phyloP scores from a whole-genome alignment of 2,797 vertebrate genomes.

The Acanthiza pusilla region DNA sequence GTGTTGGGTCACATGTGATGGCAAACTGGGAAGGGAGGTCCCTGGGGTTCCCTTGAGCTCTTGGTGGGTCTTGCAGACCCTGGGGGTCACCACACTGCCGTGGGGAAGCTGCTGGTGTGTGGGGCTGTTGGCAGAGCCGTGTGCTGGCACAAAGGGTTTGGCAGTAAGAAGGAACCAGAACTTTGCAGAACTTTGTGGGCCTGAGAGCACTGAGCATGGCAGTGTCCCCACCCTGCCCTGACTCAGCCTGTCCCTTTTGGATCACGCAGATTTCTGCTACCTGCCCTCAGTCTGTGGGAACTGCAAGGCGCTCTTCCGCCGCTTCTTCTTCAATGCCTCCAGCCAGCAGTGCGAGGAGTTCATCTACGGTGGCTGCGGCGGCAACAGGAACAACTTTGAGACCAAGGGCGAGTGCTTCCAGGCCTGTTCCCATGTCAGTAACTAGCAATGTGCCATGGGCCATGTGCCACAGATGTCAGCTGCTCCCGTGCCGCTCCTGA shows the following conservation, averaged over 20 bases:
- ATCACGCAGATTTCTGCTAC: neutral
- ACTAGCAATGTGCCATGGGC: neutral
- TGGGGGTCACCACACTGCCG: accelerated
- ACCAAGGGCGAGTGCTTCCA: neutral
- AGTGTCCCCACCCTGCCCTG: accelerated
- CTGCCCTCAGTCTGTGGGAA: slow-evolving; percentile 9
- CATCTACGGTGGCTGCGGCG: slow-evolving; percentile 46
- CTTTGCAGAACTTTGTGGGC: neutral
- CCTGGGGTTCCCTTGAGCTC: neutral
- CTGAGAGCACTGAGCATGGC: accelerated
- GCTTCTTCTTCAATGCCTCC: slow-evolving; percentile 20
- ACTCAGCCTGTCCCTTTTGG: neutral
- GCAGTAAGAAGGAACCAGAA: accelerated
- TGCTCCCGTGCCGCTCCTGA: neutral
- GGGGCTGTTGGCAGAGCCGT: neutral
- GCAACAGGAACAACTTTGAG: slow-evolving; percentile 60
- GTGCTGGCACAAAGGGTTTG: neutral
- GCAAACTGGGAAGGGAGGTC: neutral
- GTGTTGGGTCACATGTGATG: neutral
- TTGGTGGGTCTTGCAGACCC: neutral
- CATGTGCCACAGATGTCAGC: neutral
- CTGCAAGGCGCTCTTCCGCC: neutral
- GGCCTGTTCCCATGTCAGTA: neutral
- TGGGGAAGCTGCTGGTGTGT: neutral
- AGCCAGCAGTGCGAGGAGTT: slow-evolving; percentile 43